Evolutionary conservation across 2,888 invertebrate genomes (phyloP), one percentile per base, ranked within the genome.

Genomic region (Nomada lathburiana): DNA sequence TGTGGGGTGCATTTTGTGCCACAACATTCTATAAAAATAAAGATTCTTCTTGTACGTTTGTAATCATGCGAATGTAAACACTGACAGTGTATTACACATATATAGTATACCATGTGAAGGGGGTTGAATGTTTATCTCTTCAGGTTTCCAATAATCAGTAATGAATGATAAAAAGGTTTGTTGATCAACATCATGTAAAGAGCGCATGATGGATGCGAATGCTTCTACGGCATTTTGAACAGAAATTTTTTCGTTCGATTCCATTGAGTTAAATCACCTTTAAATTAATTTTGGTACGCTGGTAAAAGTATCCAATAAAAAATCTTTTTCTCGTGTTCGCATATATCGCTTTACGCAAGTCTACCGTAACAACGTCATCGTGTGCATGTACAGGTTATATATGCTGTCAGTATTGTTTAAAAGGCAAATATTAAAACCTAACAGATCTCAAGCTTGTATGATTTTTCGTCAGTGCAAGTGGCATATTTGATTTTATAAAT

Each of bases 121-220:
- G 18, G 52, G 59, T 26, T 42, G 62, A 4, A 53, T 53, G 36
- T 52, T 65, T 23, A 10, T 67, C 69, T 83, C 65, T 60, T 71
- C 74, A 0, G 86, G 79, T 57, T 78, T 75, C 85, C 87, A 89
- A 78, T 89, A 86, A 44, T 87, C 70, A n/a, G 84, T 65, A 2
- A 87, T 86, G 76, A 76, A 88, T 2, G 85, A 76, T 20, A 90
- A 60, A 29, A 90, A 86, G 7, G 76, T 72, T 67, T 88, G 79
- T 62, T 82, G 75, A 60, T 88, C 83, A 1, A 20, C 59, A 16
- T 62, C 57, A 36, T 70, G 78, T 59, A 90, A 76, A 18, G 84
- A 74, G 11, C 82, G 65, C 83, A 90, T 88, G 16, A 88, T 60
- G 26, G 85, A 69, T 2, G 70, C 64, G 9, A 90, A 85, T 67